These are phyloP conservation scores for Pristionchus arcanus DNA, from an alignment of 2,888 invertebrate genomes.

Conservation along the genomic window DNA sequence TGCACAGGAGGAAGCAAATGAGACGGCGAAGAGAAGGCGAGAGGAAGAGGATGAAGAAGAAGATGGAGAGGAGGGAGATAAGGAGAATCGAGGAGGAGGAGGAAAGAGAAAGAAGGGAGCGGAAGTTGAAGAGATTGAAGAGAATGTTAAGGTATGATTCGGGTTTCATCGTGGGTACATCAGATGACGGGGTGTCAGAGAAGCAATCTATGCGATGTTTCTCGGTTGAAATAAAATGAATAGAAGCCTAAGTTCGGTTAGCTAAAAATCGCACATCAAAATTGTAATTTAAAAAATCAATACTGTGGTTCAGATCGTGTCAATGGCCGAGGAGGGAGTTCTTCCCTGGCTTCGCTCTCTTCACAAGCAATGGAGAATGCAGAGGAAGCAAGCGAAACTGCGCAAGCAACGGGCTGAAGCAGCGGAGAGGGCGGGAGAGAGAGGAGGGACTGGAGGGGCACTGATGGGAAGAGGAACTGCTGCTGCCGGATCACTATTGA, in stretches of 20 bases:
- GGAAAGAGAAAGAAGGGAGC: slow-evolving; percentile 15
- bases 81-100: slow-evolving; percentile 59
- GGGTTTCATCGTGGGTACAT: neutral
- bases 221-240: too few species aligned
- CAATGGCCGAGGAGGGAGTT: slow-evolving; percentile 71
- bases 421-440: slow-evolving; percentile 55
- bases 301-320: slow-evolving; percentile 48
- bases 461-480: neutral
- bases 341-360: slow-evolving; percentile 71
- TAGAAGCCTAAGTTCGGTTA: too few species aligned
- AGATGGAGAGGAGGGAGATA: slow-evolving; percentile 59
- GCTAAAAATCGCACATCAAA: neutral
- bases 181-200: neutral
- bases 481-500: slow-evolving; percentile 5
- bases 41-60: slow-evolving; percentile 57
- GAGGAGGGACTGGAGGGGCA: neutral
- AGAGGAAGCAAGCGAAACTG: slow-evolving; percentile 57
- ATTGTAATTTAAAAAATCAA: neutral
- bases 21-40: slow-evolving; percentile 50
- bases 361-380: slow-evolving; percentile 69
- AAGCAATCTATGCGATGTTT: neutral
- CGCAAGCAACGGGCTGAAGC: slow-evolving; percentile 57
- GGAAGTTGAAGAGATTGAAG: slow-evolving; percentile 51
- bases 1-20: slow-evolving; percentile 52
- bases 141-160: slow-evolving; percentile 32